Percentiles rank a stretch among this genome's conserved stretches.
Evolutionary conservation across 2,797 vertebrate species (phyloP).

Genomic region (Lepidocolaptes lacrymiger): DNA sequence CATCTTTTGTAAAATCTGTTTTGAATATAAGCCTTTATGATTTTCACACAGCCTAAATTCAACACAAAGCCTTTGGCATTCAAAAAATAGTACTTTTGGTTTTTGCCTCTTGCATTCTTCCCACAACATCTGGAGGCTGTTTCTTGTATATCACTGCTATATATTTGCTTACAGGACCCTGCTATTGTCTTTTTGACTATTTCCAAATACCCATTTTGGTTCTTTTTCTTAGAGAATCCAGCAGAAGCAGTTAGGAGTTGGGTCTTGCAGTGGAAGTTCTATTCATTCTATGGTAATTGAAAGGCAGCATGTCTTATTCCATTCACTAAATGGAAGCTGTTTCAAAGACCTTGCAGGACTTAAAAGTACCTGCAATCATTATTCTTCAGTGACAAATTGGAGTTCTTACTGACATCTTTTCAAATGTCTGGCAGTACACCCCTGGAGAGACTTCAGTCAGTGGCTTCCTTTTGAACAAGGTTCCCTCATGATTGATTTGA

Average conservation of each 20-base stretch:
- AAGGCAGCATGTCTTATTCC: not conserved
- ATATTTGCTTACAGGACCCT: not conserved
- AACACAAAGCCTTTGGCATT: not conserved
- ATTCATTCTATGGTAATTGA: not conserved
- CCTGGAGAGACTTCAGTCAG: not conserved
- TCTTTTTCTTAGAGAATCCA: not conserved
- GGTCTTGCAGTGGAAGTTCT: not conserved
- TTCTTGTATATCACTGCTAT: not conserved
- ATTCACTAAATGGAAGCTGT: not conserved
- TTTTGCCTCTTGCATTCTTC: not conserved
- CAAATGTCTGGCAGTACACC: not conserved
- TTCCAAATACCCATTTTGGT: not conserved
- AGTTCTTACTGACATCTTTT: not conserved
- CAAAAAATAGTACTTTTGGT: not conserved
- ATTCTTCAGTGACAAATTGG: not conserved
- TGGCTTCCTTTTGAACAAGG: not conserved
- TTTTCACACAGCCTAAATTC: not conserved
- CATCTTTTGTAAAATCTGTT: not conserved
- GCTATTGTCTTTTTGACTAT: not conserved
- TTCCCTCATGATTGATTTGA: not conserved
- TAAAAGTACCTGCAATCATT: not conserved
- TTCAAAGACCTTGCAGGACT: not conserved
- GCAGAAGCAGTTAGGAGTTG: not conserved
- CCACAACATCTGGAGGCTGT: not conserved
- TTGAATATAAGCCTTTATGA: not conserved